These are phyloP conservation scores for Thalassarche chlororhynchos DNA, from an alignment of 2,113 vertebrate species.

Conservation along the genomic window DNA sequence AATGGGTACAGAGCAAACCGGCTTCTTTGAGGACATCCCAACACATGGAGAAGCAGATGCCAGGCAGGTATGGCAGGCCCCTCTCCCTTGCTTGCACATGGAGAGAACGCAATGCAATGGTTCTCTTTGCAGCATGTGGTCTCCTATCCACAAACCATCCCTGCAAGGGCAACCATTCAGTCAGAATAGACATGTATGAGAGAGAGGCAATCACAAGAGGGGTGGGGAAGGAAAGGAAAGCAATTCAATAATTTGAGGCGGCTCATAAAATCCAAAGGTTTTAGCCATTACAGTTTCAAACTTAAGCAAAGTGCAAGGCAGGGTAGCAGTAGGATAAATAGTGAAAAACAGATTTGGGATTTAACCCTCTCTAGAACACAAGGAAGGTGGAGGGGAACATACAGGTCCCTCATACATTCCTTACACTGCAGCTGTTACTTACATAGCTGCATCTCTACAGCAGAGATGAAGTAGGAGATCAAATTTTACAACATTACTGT, in stretches of 20 bases:
- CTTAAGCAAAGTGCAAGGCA: neutral
- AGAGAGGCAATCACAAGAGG: neutral
- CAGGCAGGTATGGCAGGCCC: neutral
- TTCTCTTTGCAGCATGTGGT: neutral
- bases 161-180: neutral
- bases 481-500: neutral
- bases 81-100: neutral
- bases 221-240: neutral
- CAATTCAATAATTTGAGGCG: neutral
- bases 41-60: neutral
- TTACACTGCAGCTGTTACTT: neutral
- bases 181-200: fast-evolving
- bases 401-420: neutral
- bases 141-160: neutral
- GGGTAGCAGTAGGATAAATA: neutral
- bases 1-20: fast-evolving
- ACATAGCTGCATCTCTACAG: neutral
- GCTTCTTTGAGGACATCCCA: neutral
- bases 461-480: neutral
- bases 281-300: neutral
- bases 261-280: neutral
- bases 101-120: neutral
- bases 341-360: neutral
- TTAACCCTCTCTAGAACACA: neutral
- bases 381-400: neutral